Percentiles rank a stretch among this genome's conserved stretches.
Evolutionary conservation across 2,888 invertebrate genomes (phyloP).

Genomic region (Asteroscopus sphinx): DNA sequence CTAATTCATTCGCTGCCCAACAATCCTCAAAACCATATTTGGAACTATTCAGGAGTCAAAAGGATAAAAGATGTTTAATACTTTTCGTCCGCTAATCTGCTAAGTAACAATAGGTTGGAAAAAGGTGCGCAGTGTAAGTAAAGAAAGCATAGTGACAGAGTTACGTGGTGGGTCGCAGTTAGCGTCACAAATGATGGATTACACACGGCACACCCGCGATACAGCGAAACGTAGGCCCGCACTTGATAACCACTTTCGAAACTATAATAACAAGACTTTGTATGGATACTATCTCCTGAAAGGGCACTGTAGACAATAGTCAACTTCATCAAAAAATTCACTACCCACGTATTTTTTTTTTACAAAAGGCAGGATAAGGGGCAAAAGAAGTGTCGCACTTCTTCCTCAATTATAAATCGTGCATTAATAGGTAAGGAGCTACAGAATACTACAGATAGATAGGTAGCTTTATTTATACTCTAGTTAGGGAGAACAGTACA

Average conservation of each 20-base stretch:
- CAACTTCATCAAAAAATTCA: too few relatives aligned
- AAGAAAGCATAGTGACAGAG: conserved; percentile 60
- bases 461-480: conserved; percentile 6
- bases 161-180: conserved; percentile 64
- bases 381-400: too few relatives aligned
- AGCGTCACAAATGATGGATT: conserved; percentile 69
- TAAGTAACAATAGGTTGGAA: conserved; percentile 35
- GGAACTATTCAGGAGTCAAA: conserved; percentile 2
- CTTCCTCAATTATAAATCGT: too few relatives aligned
- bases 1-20: background rate
- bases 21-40: background rate
- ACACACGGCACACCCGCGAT: conserved; percentile 49
- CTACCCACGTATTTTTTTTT: too few relatives aligned
- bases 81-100: conserved; percentile 18
- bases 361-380: too few relatives aligned
- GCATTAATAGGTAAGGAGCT: too few relatives aligned
- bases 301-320: background rate
- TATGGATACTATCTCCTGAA: conserved; percentile 16
- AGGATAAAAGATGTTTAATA: conserved; percentile 18
- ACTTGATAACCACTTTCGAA: conserved; percentile 57
- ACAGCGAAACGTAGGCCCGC: conserved; percentile 46
- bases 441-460: too few relatives aligned
- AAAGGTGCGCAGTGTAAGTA: conserved; percentile 43
- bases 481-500: conserved; percentile 9
- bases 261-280: conserved; percentile 47